Base-by-base conservation (phyloP, 2,113 vertebrate genomes). In the Tachuris rubrigastra region DNA sequence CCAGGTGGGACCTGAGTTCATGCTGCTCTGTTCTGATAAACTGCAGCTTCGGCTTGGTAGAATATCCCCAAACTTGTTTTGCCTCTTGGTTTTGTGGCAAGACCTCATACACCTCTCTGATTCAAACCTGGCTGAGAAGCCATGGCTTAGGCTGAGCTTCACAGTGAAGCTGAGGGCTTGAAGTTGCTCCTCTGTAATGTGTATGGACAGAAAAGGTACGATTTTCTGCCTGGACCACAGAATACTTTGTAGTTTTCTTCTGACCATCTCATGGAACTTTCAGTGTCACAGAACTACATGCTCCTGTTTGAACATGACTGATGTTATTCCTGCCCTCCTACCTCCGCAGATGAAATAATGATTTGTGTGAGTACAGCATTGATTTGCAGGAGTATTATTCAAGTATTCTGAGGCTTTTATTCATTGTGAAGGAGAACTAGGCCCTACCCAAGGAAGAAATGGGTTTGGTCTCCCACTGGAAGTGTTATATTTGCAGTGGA, bases 1-100 rank as follows among this genome's bases (percentile, higher is more conserved):
- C 50, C 95, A 72, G 85, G 95, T 86, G 95, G 82, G 82, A 83
- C 58, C 59, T 39, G 59, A 81, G 47, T 69, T 83, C 55, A 35
- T 59, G 4, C 37, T 63, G 42, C 68, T 72, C 72, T 87, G 50
- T 78, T 39, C 44, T 35, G 33, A 62, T 62, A 39, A 76, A 59
- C 41, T 53, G 66, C 12, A 72, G 17, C 35, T 87, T 14, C 33
- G 53, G 30, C 83, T 80, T 65, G 39, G 10, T 31, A 37, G 50
- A 80, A 59, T 80, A 71, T 55, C 90, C 72, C 72, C 93, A 77
- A 55, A 59, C 22, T 31, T 55, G 33, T 46, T 21, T 20, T 28
- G 31, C 49, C 35, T n/a, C 7, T 23, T 62, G 90, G 85, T 35
- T 97, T 88, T 58, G 49, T n/a, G 23, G 53, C 55, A 65, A 89